Evolutionary conservation across 2,888 invertebrate species (phyloP).

Genomic region (Drosophila gaucha): DNA sequence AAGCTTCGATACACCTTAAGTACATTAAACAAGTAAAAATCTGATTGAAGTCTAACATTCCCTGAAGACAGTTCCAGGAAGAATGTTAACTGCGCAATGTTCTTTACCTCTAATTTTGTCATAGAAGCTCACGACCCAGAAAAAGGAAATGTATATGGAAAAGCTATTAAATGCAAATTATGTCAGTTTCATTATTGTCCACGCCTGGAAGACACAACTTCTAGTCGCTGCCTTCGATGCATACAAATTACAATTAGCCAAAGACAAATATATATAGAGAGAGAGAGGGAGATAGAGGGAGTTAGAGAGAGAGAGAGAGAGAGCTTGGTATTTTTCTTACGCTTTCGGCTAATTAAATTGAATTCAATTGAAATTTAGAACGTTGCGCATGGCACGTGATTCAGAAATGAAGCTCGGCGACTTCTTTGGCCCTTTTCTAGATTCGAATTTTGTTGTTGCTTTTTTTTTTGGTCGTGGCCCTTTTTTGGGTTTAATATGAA

Average conservation of each 20-base stretch:
- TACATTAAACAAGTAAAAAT: too few species aligned
- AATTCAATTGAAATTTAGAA: conserved; percentile 81
- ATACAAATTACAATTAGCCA: conserved; percentile 65
- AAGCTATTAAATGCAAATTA: conserved; percentile 76
- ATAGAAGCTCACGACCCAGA: conserved; percentile 20
- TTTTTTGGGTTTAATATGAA: conserved; percentile 65
- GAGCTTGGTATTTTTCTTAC: conserved; percentile 61
- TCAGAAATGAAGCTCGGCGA: conserved; percentile 35
- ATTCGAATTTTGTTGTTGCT: conserved; percentile 10
- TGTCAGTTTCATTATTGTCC: conserved; percentile 67
- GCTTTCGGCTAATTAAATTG: conserved; percentile 77
- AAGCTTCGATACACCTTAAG: too few species aligned
- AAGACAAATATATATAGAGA: background rate
- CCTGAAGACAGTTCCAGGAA: background rate
- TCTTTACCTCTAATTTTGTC: background rate
- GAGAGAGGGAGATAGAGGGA: background rate
- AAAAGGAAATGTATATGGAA: conserved; percentile 27
- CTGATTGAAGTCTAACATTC: too few species aligned
- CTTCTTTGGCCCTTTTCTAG: conserved; percentile 37
- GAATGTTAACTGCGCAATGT: too few species aligned
- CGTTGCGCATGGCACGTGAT: conserved; percentile 76
- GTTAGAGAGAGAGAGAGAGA: conserved; percentile 3
- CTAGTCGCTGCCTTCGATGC: conserved; percentile 41
- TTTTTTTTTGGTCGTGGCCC: conserved; percentile 44
- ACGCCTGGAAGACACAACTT: conserved; percentile 35